Base-by-base conservation (phyloP, 1,140 invertebrate genomes). In the Lepidotrigona ventralis region DNA sequence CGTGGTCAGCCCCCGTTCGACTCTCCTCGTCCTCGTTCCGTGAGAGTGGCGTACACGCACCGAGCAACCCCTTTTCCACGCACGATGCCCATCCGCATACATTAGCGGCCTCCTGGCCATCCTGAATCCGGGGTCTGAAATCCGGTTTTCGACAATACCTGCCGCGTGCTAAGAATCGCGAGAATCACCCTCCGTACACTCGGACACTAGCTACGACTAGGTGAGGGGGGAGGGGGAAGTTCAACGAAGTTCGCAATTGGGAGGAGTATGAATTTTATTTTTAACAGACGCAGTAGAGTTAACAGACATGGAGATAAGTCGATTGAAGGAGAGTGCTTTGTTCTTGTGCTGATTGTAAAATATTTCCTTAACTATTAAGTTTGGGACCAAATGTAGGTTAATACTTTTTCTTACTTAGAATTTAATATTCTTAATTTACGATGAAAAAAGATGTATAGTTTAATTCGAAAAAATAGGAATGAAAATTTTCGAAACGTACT, bases 81-180 rank as follows among this genome's bases (percentile, higher is more conserved):
- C 72, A 73, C 85, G 83, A 77, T 88, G 85, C 81, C 87, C 87
- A 86, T 89, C 70, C 75, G 87, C 87, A 89, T 89, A 89, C 72
- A 89, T 88, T 88, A 88, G 74, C 85, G 68, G n/a, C 26, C 58
- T 60, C 39, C 58, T 78, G 74, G 23, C 70, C 81, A 78, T 83
- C 74, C 66, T 72, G 73, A 23, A 56, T 1, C 23, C 15, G 78
- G 73, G 26, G 68, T 2, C 23, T 12, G 78, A 78, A 88, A 88
- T 88, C 87, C 87, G 87, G 86, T 88, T 88, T 88, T 87, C 81
- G 72, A 87, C 86, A 87, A 87, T 87, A 83, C 85, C 86, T 71
- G 80, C 75, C 81, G 75, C 85, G 80, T 53, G 72, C 73, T 64
- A 60, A 77, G 60, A 76, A 76, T 33, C 80, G 53, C 69, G 66